These are phyloP conservation scores for Tiliqua scincoides DNA, from an alignment of 2,113 vertebrate genomes.

Conservation along the genomic window DNA sequence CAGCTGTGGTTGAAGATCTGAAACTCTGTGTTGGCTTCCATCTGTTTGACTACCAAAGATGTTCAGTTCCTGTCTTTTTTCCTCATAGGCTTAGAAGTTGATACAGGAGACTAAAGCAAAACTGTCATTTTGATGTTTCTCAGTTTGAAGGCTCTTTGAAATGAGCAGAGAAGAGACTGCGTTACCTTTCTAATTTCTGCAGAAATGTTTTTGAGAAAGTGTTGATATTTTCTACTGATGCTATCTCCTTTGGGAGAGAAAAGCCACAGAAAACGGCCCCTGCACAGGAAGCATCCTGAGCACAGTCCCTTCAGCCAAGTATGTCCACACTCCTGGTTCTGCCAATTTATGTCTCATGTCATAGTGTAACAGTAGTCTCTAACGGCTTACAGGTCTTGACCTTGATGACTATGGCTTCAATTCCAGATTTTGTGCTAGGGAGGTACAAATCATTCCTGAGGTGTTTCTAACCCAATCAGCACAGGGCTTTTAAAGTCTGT, in stretches of 20 bases:
- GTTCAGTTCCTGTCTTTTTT: constrained; percentile 49
- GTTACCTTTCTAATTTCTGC: constrained; percentile 54
- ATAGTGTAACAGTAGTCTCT: not conserved
- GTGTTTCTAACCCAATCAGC: not conserved
- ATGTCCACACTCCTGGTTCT: not conserved
- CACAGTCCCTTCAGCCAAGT: not conserved
- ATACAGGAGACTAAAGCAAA: constrained; percentile 49
- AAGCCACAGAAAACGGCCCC: not conserved
- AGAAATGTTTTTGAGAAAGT: not conserved
- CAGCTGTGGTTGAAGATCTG: not conserved
- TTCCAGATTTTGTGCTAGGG: not conserved
- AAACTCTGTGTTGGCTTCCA: constrained; percentile 26
- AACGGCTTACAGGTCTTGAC: not conserved
- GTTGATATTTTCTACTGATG: not conserved
- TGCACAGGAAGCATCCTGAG: not conserved
- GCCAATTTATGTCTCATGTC: not conserved
- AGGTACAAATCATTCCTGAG: no score
- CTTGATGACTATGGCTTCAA: not conserved
- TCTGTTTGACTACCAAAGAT: constrained; percentile 58
- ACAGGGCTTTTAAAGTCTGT: not conserved
- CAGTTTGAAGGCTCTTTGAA: constrained; percentile 60
- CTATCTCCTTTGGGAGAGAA: constrained; percentile 6
- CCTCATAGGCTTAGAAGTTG: constrained; percentile 37
- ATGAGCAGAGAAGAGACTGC: constrained; percentile 56
- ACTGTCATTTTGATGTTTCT: constrained; percentile 58